Evolutionary conservation across 2,113 vertebrate species (phyloP).

Genomic region (Lophius piscatorius): DNA sequence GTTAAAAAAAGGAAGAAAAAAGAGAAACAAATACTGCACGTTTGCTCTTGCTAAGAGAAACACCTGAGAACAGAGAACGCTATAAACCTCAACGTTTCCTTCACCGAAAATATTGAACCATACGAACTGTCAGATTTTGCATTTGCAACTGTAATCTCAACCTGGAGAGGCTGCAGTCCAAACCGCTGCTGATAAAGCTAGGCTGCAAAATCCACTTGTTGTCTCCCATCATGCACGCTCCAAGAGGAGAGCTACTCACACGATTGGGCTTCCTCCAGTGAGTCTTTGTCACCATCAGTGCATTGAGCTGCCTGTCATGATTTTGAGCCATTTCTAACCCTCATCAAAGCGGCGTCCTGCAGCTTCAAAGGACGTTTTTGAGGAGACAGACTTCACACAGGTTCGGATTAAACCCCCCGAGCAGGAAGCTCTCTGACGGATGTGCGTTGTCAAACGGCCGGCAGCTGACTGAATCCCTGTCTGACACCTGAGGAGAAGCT

Average conservation of each 20-base stretch:
- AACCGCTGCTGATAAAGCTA: neutral
- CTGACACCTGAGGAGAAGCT: constrained; percentile 21
- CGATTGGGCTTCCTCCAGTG: constrained; percentile 54
- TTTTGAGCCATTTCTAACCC: constrained; percentile 53
- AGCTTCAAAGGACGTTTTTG: constrained; percentile 20
- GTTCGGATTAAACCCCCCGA: constrained; percentile 17
- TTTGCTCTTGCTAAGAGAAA: no score
- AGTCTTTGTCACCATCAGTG: constrained; percentile 44
- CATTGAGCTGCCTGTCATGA: constrained; percentile 9
- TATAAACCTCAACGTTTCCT: no score
- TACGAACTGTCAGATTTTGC: neutral
- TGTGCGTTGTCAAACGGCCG: constrained; percentile 11
- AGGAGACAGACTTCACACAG: constrained; percentile 19
- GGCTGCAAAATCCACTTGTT: neutral
- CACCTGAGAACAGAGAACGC: no score
- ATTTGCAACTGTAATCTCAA: neutral
- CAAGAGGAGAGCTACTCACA: constrained; percentile 64
- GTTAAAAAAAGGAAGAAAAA: no score
- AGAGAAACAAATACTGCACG: no score
- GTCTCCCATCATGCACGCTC: constrained; percentile 6
- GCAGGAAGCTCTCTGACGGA: constrained; percentile 7
- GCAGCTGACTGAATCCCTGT: constrained; percentile 20
- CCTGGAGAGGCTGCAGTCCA: neutral
- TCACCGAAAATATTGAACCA: no score
- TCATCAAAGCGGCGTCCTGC: constrained; percentile 14